Evolutionary conservation across 2,888 invertebrate species (phyloP), one percentile per base, ranked within the genome.

Genomic region (Drosophila setosimentum): DNA sequence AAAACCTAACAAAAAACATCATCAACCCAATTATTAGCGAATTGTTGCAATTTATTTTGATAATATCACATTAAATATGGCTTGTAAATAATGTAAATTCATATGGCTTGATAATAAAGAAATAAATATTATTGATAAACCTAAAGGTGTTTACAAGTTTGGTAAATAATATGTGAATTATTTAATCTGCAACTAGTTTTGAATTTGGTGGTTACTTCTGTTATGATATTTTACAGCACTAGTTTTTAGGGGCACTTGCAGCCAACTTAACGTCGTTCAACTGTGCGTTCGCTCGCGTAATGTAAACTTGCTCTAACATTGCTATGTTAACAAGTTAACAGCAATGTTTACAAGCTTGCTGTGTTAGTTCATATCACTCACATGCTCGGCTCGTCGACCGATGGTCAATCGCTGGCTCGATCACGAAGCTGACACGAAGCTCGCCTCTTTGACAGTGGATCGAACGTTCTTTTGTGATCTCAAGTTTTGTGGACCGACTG

Each of bases 51-150:
- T 72, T 75, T 68, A 72, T 71, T 80, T 71, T 74, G 50, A 63
- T 75, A 69, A 60, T 68, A 70, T 67, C 60, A 72, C 73, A 67
- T 80, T 76, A 58, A 73, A 65, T 73, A 78, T 68, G 70, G 82
- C 85, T 82, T 85, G 85, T 85, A 85, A 84, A 85, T 82, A 82
- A 60, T 85, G 87, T 89, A 86, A 51, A 89, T 81, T 68, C 6
- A 71, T 66, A 88, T 69, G 72, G 81, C 69, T 86, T 83, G 87
- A 51, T 80, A 84, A 89, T 87, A 84, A 84, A 84, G n/a, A 70
- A 60, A 87, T 82, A 87, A 89, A 88, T 13, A 68, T 61, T 45
- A 51, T 48, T 50, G 18, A 55, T 54, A 58, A 55, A 54, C 40
- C 29, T 42, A 54, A 53, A 10, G 45, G n/a, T 24, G 16, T 45